A percentile compares a stretch with the other conserved stretches of the same genome.
phyloP scores from a whole-genome alignment of 2,113 vertebrate genomes.

The Mesembrinibis cayennensis region DNA sequence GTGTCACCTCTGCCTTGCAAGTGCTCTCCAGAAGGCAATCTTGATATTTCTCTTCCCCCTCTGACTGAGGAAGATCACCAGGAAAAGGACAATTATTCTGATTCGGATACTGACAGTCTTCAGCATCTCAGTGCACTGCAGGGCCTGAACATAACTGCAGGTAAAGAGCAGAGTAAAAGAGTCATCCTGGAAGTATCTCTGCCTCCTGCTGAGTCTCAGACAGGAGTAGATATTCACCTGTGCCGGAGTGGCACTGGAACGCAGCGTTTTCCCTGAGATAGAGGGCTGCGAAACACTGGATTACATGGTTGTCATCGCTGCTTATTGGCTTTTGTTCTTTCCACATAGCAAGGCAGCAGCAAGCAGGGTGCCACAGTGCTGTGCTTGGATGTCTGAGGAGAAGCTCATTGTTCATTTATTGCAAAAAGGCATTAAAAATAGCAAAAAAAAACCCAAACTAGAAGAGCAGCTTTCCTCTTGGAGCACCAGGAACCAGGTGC shows the following conservation, averaged over 20 bases:
- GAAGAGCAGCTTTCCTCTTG: background rate
- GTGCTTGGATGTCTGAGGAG: background rate
- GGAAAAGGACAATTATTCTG: background rate
- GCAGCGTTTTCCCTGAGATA: slow-evolving; percentile 30
- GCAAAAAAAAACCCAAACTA: background rate
- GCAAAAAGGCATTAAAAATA: background rate
- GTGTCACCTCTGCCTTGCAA: background rate
- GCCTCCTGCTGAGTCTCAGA: slow-evolving; percentile 27
- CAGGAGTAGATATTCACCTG: background rate
- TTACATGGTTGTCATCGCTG: slow-evolving; percentile 46
- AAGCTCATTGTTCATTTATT: background rate
- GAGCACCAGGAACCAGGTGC: background rate
- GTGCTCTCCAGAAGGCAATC: background rate
- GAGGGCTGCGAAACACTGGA: slow-evolving; percentile 10
- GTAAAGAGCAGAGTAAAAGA: background rate
- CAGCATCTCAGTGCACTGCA: background rate
- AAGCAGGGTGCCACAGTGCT: background rate
- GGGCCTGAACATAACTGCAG: background rate
- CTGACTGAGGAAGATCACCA: background rate
- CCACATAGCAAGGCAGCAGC: background rate
- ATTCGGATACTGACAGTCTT: background rate
- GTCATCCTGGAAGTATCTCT: background rate
- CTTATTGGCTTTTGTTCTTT: slow-evolving; percentile 50
- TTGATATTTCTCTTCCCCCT: background rate
- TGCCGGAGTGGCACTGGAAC: background rate